phyloP scores from a whole-genome alignment of 2,797 vertebrate genomes.

The Smutsia gigantea region DNA sequence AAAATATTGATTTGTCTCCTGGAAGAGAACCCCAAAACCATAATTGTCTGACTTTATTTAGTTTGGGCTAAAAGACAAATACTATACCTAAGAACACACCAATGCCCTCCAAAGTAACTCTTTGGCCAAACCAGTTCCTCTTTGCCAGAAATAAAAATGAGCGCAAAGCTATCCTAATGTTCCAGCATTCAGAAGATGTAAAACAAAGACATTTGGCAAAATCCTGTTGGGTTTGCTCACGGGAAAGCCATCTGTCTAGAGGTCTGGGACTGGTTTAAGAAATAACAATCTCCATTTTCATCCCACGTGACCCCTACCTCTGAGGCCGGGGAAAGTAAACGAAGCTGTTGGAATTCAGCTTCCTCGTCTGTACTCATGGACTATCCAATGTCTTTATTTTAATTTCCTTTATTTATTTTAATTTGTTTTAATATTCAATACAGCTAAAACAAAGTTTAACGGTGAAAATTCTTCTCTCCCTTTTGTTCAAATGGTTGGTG shows the following conservation, averaged over 20 bases:
- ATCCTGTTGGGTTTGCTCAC: not conserved
- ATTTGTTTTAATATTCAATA: not conserved
- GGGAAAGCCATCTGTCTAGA: not conserved
- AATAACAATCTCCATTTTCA: not conserved
- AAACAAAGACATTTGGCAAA: conserved; percentile 65
- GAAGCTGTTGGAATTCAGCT: not conserved
- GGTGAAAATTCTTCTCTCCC: not conserved
- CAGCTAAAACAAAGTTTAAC: not conserved
- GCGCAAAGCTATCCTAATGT: conserved; percentile 43
- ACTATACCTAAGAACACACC: conserved; percentile 51
- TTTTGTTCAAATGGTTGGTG: not conserved
- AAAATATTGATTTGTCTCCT: conserved; percentile 72
- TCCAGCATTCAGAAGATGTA: conserved; percentile 17
- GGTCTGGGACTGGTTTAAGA: not conserved
- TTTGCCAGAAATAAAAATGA: conserved; percentile 69
- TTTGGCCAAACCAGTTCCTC: conserved; percentile 65
- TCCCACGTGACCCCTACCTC: not conserved
- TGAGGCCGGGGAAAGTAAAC: not conserved
- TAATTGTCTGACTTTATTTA: conserved; percentile 71
- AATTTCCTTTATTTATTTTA: conserved; percentile 32
- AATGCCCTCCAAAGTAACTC: conserved; percentile 60
- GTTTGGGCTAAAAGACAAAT: conserved; percentile 71
- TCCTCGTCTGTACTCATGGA: not conserved
- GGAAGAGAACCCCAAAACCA: conserved; percentile 66
- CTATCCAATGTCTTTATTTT: not conserved